Conservation (phyloP, 2,797 vertebrate species). For the Danio kyathit region DNA sequence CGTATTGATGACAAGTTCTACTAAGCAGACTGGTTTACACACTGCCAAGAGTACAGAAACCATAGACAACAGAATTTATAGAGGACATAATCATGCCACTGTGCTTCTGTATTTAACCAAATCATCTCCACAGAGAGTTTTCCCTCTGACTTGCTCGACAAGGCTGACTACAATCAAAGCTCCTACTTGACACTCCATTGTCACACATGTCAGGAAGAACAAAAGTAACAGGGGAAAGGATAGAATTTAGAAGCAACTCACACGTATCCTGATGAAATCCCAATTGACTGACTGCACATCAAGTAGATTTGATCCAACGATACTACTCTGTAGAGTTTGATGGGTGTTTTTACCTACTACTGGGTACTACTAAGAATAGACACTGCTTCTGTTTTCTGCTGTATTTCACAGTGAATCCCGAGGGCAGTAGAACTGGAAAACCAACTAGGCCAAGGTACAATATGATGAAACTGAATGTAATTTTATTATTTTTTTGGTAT, state of each 20-base stretch:
- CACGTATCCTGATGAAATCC: neutral
- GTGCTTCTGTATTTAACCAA: constrained; percentile 38
- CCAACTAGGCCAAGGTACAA: constrained; percentile 62
- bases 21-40: constrained; percentile 63
- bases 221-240: neutral
- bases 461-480: constrained; percentile 70
- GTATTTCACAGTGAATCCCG: constrained; percentile 54
- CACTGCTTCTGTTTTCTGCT: constrained; percentile 47
- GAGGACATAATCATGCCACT: neutral
- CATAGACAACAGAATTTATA: constrained; percentile 22
- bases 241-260: neutral
- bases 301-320: neutral
- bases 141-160: neutral
- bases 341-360: neutral
- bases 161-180: constrained; percentile 34
- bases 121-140: neutral
- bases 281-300: neutral
- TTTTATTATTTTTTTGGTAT: neutral
- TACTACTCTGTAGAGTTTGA: neutral
- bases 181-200: neutral
- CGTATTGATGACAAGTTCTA: constrained; percentile 88
- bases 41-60: neutral
- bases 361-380: constrained; percentile 55
- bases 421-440: constrained; percentile 44
- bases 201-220: constrained; percentile 23